Evolutionary conservation across 1,140 invertebrate species (phyloP).

Genomic region (Battus philenor): DNA sequence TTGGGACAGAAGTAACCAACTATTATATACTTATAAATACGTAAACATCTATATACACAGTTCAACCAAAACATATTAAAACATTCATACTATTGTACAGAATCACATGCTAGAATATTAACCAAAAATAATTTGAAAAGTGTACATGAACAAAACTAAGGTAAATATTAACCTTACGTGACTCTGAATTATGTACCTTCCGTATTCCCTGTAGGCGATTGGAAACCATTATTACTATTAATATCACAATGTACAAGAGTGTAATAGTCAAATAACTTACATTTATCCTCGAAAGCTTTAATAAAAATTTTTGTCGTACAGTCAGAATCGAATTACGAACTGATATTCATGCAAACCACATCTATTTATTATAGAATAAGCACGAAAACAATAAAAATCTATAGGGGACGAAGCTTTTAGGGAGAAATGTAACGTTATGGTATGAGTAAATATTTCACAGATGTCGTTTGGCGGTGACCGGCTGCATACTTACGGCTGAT

Average conservation of each 20-base stretch:
- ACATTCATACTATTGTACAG: too few relatives aligned
- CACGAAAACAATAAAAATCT: constrained; percentile 60
- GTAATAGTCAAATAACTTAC: constrained; percentile 5
- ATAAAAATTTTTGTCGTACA: constrained; percentile 26
- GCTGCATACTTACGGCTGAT: constrained; percentile 51
- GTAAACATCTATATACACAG: too few relatives aligned
- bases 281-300: constrained; percentile 26
- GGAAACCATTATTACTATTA: constrained; percentile 6
- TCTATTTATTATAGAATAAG: constrained; percentile 41
- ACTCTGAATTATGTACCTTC: constrained; percentile 3
- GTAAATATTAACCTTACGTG: constrained; percentile 5
- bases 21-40: too few relatives aligned
- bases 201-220: constrained; percentile 6
- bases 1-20: constrained; percentile 3
- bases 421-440: constrained; percentile 33
- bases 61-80: too few relatives aligned
- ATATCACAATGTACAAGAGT: background rate
- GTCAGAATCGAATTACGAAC: constrained; percentile 18
- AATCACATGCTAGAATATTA: too few relatives aligned
- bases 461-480: constrained; percentile 22
- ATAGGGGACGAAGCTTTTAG: constrained; percentile 55
- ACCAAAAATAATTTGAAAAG: too few relatives aligned
- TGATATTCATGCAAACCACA: constrained; percentile 44
- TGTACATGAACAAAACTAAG: background rate
- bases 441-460: constrained; percentile 24